Evolutionary conservation across 1,140 invertebrate species (phyloP).

Genomic region (Drosophila sulfurigaster): DNA sequence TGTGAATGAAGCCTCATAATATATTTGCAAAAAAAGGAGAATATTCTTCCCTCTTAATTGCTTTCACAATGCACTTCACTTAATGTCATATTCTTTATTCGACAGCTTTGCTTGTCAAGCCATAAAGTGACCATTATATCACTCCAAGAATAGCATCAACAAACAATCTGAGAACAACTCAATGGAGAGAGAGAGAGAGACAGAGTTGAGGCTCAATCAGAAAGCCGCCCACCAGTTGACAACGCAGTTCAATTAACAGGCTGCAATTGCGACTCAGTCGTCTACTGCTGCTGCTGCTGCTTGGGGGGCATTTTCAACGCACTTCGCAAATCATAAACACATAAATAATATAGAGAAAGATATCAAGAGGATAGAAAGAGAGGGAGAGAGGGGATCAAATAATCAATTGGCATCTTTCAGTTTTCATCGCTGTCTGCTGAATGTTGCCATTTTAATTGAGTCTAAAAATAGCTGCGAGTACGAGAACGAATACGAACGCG

Average conservation of each 20-base stretch:
- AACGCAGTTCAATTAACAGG: slow-evolving; percentile 45
- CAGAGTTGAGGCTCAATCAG: slow-evolving; percentile 21
- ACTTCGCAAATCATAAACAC: slow-evolving; percentile 16
- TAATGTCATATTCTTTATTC: too few species aligned
- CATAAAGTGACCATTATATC: slow-evolving; percentile 24
- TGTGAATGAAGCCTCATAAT: too few species aligned
- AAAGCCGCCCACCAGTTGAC: slow-evolving; percentile 30
- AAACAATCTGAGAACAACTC: slow-evolving; percentile 3
- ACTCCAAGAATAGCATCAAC: neutral
- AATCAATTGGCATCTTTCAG: slow-evolving; percentile 63
- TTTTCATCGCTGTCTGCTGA: slow-evolving; percentile 16
- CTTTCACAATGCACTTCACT: too few species aligned
- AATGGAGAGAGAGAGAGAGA: neutral
- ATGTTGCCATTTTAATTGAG: slow-evolving; percentile 61
- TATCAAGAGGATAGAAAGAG: neutral
- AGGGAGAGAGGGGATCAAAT: slow-evolving; percentile 2
- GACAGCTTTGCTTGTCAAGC: slow-evolving; percentile 8
- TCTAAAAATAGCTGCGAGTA: slow-evolving; percentile 71
- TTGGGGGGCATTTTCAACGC: neutral
- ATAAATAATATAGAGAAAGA: slow-evolving; percentile 3
- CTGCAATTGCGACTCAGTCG: slow-evolving; percentile 20
- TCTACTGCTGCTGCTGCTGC: neutral
- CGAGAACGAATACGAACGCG: slow-evolving; percentile 9
- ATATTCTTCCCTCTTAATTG: too few species aligned
- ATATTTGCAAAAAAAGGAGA: too few species aligned